Evolutionary conservation across 2,797 vertebrate genomes (phyloP), one percentile per base, ranked within the genome.

Genomic region (Trematomus bernacchii): DNA sequence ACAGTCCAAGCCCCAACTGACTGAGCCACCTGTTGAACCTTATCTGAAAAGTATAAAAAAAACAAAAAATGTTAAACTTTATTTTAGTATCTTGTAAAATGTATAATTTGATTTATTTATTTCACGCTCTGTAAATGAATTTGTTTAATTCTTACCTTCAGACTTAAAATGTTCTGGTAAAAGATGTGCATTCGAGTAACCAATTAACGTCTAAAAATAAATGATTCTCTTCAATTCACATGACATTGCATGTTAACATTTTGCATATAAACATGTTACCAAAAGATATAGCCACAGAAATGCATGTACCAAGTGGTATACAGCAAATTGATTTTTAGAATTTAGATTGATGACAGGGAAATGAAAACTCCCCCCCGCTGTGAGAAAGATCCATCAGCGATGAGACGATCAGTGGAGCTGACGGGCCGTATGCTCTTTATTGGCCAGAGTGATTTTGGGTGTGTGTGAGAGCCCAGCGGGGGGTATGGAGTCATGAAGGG

Each of bases 401-500:
- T 16, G 53, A 51, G 44, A 42, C 37, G 40, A 42, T 62, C 15
- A 59, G 10, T 47, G 21, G 48, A 40, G 12, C 40, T 61, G 73
- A 57, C 40, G 43, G 16, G 18, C 57, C 19, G 3, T 52, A 47
- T 80, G 67, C 63, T 44, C 21, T 23, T 44, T 10, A 54, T 12
- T 53, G 52, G 52, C 10, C 47, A 2, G 5, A 37, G 33, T 55
- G 51, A 13, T 43, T 48, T 33, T 19, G 13, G 42, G 14, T 23
- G 13, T 46, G 14, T 76, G 65, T 78, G 61, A 48, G 48, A 27
- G 27, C 40, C 8, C 72, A 64, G 70, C 30, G 43, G 70, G 13
- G 48, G 18, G 37, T 68, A 12, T 48, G 52, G 23, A 47, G 72
- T 48, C 52, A 8, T 61, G 33, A 37, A 7, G 33, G 33, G 40